A percentile compares a stretch with the other conserved stretches of the same genome.
These are phyloP conservation scores for Lepidocolaptes lacrymiger DNA, from an alignment of 2,797 vertebrate genomes.

Conservation along the genomic window DNA sequence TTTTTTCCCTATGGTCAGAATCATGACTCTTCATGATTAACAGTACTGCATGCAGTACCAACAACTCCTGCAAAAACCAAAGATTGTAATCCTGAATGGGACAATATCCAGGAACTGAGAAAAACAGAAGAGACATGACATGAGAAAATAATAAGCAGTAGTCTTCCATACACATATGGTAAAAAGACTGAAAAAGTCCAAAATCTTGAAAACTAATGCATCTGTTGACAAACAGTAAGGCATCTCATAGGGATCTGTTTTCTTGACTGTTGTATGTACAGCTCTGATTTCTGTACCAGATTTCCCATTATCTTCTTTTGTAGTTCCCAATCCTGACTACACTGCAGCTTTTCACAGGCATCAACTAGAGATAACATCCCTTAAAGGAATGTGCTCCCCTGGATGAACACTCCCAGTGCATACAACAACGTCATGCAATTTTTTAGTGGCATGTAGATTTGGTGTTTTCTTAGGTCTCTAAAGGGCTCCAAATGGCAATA, in stretches of 20 bases:
- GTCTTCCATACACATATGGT: background rate
- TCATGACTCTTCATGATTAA: background rate
- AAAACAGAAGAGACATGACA: background rate
- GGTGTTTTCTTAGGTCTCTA: background rate
- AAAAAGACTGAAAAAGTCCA: background rate
- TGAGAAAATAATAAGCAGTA: background rate
- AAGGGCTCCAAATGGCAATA: background rate
- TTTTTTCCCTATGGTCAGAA: background rate
- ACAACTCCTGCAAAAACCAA: background rate
- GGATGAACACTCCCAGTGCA: rapidly evolving
- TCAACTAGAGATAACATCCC: background rate
- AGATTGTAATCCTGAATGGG: background rate
- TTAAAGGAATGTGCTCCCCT: background rate
- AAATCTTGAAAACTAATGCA: background rate
- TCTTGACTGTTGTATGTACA: background rate
- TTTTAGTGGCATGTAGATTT: background rate
- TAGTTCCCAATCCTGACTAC: background rate
- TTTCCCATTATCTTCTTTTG: background rate
- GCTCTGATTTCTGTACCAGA: background rate
- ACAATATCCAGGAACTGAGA: background rate
- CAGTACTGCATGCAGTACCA: background rate
- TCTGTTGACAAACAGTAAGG: background rate
- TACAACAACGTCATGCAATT: background rate
- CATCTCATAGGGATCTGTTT: background rate
- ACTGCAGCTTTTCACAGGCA: background rate